These are phyloP conservation scores for Latrodectus elegans DNA, from an alignment of 2,888 invertebrate species.

Conservation along the genomic window DNA sequence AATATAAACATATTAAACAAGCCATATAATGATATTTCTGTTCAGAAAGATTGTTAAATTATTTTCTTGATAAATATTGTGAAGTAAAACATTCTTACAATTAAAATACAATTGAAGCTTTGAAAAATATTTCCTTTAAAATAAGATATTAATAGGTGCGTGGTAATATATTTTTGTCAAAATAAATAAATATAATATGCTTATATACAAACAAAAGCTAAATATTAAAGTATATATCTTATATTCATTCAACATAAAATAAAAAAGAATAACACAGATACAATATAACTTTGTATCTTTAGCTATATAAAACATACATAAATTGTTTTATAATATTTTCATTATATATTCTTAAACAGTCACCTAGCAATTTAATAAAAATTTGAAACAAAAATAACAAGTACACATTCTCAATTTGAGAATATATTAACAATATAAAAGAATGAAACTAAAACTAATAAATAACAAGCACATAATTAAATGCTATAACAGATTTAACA, in stretches of 20 bases:
- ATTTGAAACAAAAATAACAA: background rate
- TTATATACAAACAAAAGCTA: slow-evolving; percentile 5
- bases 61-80: no score
- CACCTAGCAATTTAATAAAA: background rate
- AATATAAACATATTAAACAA: no score
- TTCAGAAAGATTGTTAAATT: no score
- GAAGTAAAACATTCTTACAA: no score
- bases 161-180: background rate
- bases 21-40: no score
- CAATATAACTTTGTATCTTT: background rate
- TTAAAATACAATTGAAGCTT: no score
- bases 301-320: background rate
- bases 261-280: background rate
- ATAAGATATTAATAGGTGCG: no score
- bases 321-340: background rate
- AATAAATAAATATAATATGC: slow-evolving; percentile 3
- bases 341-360: background rate
- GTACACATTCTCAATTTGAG: background rate
- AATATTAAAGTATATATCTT: background rate
- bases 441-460: background rate
- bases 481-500: no score
- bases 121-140: no score
- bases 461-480: no score
- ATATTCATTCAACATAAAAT: slow-evolving; percentile 1
- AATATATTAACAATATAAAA: background rate